Evolutionary conservation across 2,888 invertebrate species (phyloP).

Genomic region (Drosophila rellima): DNA sequence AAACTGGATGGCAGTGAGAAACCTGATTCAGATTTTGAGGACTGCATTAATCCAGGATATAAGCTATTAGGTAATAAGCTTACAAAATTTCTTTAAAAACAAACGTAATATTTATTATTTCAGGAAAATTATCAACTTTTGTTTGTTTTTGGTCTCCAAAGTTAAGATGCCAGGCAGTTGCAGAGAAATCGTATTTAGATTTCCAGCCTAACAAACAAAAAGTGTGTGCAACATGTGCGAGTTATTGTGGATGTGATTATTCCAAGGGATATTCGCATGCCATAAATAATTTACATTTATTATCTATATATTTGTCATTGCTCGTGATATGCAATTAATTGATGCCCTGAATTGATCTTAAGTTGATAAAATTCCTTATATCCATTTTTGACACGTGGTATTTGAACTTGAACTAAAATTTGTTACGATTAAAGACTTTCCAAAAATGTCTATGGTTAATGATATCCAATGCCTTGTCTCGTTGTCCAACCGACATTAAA

Average conservation of each 20-base stretch:
- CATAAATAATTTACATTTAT: background rate
- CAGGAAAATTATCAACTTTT: constrained; percentile 2
- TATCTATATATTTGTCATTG: background rate
- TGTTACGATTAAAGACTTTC: constrained; percentile 10
- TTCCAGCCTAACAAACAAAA: background rate
- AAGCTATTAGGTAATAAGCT: constrained; percentile 5
- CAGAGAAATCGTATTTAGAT: background rate
- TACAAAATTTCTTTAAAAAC: too few relatives aligned
- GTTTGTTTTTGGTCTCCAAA: constrained; percentile 14
- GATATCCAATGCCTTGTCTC: constrained; percentile 4
- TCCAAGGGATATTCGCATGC: background rate
- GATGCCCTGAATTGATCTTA: background rate
- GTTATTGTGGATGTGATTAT: constrained; percentile 5
- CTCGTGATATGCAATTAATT: background rate
- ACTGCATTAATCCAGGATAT: constrained; percentile 20
- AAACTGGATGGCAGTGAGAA: background rate
- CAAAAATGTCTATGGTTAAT: constrained; percentile 20
- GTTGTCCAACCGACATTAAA: constrained; percentile 22
- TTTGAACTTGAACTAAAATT: constrained; percentile 48
- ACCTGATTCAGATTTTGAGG: background rate
- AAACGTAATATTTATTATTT: background rate
- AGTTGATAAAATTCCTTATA: background rate
- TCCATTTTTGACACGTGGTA: constrained; percentile 15
- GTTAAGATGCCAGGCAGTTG: constrained; percentile 3
- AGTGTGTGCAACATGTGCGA: constrained; percentile 8